These are phyloP conservation scores for Triplophysa siluroides DNA, from an alignment of 2,113 vertebrate genomes.

Conservation along the genomic window DNA sequence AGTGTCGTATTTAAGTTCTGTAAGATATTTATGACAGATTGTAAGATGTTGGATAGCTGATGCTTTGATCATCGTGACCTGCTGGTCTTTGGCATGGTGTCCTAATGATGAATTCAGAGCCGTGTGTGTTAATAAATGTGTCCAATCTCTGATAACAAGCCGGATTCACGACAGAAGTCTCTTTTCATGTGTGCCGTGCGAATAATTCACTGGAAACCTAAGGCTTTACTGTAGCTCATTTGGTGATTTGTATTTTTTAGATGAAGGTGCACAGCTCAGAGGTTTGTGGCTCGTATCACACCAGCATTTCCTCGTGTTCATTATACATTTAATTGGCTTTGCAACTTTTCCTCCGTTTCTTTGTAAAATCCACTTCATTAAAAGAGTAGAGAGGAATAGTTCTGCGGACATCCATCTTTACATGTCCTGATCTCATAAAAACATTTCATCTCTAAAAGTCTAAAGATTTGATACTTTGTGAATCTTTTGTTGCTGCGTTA, in stretches of 20 bases:
- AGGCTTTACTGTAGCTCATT: neutral
- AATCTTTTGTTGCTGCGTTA: too few relatives aligned
- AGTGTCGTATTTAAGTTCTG: too few relatives aligned
- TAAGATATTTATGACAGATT: too few relatives aligned
- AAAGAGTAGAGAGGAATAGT: neutral
- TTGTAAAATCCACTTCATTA: neutral
- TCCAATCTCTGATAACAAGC: too few relatives aligned
- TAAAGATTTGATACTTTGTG: neutral
- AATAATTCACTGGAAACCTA: neutral
- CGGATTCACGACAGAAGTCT: neutral
- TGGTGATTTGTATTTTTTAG: neutral
- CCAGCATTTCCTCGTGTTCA: neutral
- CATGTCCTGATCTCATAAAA: neutral
- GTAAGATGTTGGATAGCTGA: too few relatives aligned
- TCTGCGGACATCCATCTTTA: neutral
- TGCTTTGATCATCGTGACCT: too few relatives aligned
- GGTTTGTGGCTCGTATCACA: neutral
- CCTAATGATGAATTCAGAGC: too few relatives aligned
- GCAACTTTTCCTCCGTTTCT: neutral
- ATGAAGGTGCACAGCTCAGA: neutral
- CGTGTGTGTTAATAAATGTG: too few relatives aligned
- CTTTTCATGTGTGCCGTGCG: neutral
- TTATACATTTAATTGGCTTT: neutral
- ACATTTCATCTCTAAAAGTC: neutral
- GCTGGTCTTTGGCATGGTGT: too few relatives aligned